These are phyloP conservation scores for Ochotona curzoniae DNA, from an alignment of 2,113 vertebrate genomes.

Conservation along the genomic window DNA sequence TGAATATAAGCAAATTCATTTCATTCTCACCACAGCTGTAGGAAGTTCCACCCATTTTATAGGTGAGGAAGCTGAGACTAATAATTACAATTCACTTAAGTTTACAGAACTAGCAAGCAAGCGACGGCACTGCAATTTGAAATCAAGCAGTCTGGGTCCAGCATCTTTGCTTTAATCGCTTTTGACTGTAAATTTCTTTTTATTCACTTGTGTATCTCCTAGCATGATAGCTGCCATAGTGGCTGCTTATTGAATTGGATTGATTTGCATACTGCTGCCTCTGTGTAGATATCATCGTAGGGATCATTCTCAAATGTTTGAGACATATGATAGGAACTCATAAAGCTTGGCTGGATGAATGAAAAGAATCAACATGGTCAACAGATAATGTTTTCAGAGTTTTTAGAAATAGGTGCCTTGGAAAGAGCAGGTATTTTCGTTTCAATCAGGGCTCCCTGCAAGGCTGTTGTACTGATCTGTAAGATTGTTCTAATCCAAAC, in stretches of 20 bases:
- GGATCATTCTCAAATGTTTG: conserved; percentile 8
- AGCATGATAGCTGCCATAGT: neutral
- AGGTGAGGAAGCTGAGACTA: neutral
- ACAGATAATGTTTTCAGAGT: conserved; percentile 31
- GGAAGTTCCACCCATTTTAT: neutral
- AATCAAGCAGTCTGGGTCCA: neutral
- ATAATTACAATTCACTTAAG: neutral
- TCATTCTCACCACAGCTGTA: neutral
- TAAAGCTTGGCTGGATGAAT: conserved; percentile 12
- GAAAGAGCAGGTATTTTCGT: conserved; percentile 41
- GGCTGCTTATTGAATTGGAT: conserved; percentile 5
- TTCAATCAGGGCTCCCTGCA: neutral
- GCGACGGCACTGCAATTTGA: neutral
- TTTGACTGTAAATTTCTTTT: conserved; percentile 39
- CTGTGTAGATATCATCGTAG: neutral
- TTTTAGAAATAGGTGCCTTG: conserved; percentile 34
- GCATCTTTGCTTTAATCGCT: neutral
- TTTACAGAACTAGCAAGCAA: neutral
- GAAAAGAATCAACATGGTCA: conserved; percentile 34
- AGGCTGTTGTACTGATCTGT: neutral
- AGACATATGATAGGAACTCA: neutral
- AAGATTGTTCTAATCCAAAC: neutral
- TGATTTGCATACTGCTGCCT: neutral
- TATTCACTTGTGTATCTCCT: neutral
- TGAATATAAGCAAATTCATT: neutral